Conservation (phyloP, 2,113 vertebrate species). For the Xenopus laevis region DNA sequence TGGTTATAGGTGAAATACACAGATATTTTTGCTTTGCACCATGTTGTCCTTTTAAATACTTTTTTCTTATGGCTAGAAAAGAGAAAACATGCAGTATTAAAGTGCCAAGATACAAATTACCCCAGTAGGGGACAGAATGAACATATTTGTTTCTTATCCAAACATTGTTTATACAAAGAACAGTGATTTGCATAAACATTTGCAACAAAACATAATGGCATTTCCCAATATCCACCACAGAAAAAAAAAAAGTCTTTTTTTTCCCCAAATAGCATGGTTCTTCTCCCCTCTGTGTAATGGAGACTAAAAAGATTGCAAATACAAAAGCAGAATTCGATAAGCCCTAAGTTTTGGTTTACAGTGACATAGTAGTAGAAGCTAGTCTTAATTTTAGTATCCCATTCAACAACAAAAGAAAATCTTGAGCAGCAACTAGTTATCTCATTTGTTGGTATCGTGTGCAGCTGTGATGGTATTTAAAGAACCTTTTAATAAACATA, state of each 20-base stretch:
- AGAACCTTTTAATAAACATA: conserved; percentile 59
- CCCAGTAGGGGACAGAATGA: conserved; percentile 34
- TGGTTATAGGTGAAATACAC: neutral
- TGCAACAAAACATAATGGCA: conserved; percentile 36
- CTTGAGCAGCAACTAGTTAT: conserved; percentile 69
- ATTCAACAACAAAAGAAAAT: conserved; percentile 49
- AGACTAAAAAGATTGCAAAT: conserved; percentile 61
- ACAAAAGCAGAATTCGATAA: conserved; percentile 57
- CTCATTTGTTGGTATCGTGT: conserved; percentile 55
- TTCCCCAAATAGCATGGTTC: conserved; percentile 45
- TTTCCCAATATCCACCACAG: neutral
- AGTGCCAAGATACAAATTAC: conserved; percentile 33
- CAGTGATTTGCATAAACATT: conserved; percentile 7
- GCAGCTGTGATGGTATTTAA: conserved; percentile 61
- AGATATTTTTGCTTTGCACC: neutral
- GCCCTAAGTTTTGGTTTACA: conserved; percentile 65
- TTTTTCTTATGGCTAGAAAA: conserved; percentile 10
- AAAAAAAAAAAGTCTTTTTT: conserved; percentile 16
- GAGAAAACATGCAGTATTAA: conserved; percentile 32
- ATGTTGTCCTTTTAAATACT: neutral
- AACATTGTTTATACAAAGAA: conserved; percentile 16
- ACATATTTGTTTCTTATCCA: neutral
- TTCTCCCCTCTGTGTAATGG: conserved; percentile 55
- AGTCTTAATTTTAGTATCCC: conserved; percentile 47
- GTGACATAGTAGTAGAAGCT: conserved; percentile 59